Conservation (phyloP, 1,140 invertebrate species). For the Drosophila eugracilis region DNA sequence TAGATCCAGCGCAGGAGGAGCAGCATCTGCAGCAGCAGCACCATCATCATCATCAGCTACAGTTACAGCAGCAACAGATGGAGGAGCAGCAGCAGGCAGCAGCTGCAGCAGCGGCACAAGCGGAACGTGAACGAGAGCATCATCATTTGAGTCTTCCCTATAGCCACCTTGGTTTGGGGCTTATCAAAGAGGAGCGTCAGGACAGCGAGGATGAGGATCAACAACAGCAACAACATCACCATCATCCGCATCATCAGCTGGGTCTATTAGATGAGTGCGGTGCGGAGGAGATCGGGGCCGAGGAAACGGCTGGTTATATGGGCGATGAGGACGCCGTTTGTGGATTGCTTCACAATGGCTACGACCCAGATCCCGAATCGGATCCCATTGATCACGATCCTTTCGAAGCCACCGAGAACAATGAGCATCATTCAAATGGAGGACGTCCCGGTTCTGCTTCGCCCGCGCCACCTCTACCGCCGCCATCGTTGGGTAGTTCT, state of each 20-base stretch:
- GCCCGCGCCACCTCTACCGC: slow-evolving; percentile 4
- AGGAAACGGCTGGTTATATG: slow-evolving; percentile 70
- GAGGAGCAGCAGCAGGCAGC: slow-evolving; percentile 17
- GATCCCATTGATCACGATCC: slow-evolving; percentile 45
- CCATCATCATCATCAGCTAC: slow-evolving; percentile 16
- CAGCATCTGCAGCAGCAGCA: slow-evolving; percentile 32
- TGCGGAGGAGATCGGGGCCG: slow-evolving; percentile 67
- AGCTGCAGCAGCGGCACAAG: slow-evolving; percentile 22
- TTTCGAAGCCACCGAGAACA: slow-evolving; percentile 44
- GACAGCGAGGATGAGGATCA: slow-evolving; percentile 67
- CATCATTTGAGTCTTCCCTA: slow-evolving; percentile 53
- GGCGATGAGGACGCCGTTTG: slow-evolving; percentile 68
- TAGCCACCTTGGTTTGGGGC: slow-evolving; percentile 47
- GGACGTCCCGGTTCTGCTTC: slow-evolving; percentile 22
- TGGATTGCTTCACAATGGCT: slow-evolving; percentile 62
- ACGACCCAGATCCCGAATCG: slow-evolving; percentile 40
- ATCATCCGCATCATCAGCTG: slow-evolving; percentile 19
- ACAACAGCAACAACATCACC: slow-evolving; percentile 14
- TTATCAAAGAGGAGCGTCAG: slow-evolving; percentile 68
- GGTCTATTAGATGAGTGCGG: slow-evolving; percentile 40
- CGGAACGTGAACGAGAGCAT: slow-evolving; percentile 45
- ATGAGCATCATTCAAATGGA: slow-evolving; percentile 48
- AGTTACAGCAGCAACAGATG: slow-evolving; percentile 11
- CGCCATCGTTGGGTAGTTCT: not conserved
- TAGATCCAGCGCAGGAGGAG: slow-evolving; percentile 70